phyloP scores from a whole-genome alignment of 1,140 invertebrate species.

The Lerema accius region DNA sequence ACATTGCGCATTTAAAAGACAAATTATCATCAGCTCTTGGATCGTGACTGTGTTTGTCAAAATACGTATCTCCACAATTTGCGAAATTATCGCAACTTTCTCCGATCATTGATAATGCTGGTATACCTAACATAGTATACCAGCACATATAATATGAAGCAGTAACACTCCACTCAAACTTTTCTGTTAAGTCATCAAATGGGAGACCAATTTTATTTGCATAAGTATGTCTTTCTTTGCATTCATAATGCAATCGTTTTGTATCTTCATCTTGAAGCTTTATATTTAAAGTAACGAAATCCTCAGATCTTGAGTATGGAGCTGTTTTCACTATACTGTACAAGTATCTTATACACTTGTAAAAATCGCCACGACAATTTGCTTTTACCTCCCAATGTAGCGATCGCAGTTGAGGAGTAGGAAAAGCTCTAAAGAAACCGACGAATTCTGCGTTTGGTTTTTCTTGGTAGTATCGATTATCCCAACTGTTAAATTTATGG shows the following conservation, averaged over 20 bases:
- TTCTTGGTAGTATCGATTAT: conserved; percentile 75
- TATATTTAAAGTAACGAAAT: conserved; percentile 61
- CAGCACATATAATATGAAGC: conserved; percentile 87
- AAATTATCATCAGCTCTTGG: conserved; percentile 81
- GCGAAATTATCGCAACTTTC: conserved; percentile 86
- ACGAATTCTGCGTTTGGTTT: conserved; percentile 45
- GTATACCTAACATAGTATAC: conserved; percentile 83
- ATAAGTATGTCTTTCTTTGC: conserved; percentile 64
- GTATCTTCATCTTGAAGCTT: conserved; percentile 44
- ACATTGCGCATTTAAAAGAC: conserved; percentile 84
- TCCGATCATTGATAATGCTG: conserved; percentile 78
- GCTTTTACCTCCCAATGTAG: conserved; percentile 85
- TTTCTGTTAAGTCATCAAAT: conserved; percentile 83
- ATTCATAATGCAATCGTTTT: conserved; percentile 76
- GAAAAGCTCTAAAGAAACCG: conserved; percentile 78
- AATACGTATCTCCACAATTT: conserved; percentile 78
- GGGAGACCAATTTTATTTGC: conserved; percentile 78
- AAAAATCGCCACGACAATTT: conserved; percentile 81
- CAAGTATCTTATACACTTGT: conserved; percentile 83
- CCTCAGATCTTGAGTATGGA: conserved; percentile 7
- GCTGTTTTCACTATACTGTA: conserved; percentile 61
- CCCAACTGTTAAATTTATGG: conserved; percentile 86
- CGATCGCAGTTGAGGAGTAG: conserved; percentile 80
- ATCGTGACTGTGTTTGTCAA: conserved; percentile 78
- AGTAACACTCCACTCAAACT: conserved; percentile 85